Evolutionary conservation across 2,113 vertebrate genomes (phyloP), one percentile per base, ranked within the genome.

Genomic region (Lucifuga dentata): DNA sequence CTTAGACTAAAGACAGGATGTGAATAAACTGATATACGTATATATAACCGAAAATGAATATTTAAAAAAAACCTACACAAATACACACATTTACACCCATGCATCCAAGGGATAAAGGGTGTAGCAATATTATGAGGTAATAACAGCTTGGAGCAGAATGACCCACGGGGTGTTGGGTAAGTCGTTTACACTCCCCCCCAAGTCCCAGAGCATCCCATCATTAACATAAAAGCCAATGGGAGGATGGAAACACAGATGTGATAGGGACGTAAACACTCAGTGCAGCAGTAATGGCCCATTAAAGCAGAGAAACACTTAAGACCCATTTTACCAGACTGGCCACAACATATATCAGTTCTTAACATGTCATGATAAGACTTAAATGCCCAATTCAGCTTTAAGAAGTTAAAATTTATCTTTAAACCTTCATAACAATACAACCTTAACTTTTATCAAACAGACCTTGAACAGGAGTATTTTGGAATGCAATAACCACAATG

Each of bases 151-250:
- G 4, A 41, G 38, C 63, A 59, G 35, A 62, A 55, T 53, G 51
- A 78, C 74, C 82, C 76, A 17, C 16, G 44, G 75, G 61, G 61
- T 29, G 36, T n/a, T 15, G 61, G 10, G 36, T 38, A 36, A 65
- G 56, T 76, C 48, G 74, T 80, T 73, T 73, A 44, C 29, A 62
- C 45, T 52, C 68, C 69, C 68, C 69, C 68, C 33, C 2, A 36
- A 52, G 61, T 55, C 52, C 50, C 78, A 68, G 41, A 35, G 24
- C n/a, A 24, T 29, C 10, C 84, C 71, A 83, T 50, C 58, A 17
- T 50, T 15, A 53, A 8, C 52, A 67, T 65, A 63, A 74, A 71
- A 52, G 76, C 68, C 52, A 57, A 29, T 12, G 39, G 51, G 55
- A 68, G 59, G 49, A 32, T 19, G 65, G 48, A 35, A 44, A 20